Conservation (phyloP, 2,113 vertebrate genomes). For the Dascyllus trimaculatus region DNA sequence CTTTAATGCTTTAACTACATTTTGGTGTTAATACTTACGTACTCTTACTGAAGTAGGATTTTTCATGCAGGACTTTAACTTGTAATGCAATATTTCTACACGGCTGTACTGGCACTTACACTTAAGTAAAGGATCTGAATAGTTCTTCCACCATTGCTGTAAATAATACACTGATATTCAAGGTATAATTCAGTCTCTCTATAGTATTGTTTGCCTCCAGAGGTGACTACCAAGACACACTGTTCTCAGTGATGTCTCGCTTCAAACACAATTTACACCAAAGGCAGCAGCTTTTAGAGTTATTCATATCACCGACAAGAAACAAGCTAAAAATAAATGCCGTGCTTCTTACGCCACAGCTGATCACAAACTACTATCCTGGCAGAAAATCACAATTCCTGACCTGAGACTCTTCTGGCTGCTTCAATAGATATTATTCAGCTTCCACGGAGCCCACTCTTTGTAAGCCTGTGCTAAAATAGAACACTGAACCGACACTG, state of each 20-base stretch:
- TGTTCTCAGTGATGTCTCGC: constrained; percentile 14
- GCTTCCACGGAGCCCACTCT: constrained; percentile 1
- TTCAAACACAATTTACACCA: constrained; percentile 42
- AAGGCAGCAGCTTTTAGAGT: constrained; percentile 46
- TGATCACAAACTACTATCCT: constrained; percentile 54
- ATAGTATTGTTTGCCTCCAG: background rate
- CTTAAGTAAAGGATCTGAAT: too few species aligned
- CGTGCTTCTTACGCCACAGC: constrained; percentile 40
- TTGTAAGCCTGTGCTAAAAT: constrained; percentile 9
- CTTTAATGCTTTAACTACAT: too few species aligned
- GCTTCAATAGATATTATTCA: constrained; percentile 34
- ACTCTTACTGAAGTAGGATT: too few species aligned
- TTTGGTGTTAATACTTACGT: too few species aligned
- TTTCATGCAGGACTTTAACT: too few species aligned
- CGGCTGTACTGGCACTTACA: too few species aligned
- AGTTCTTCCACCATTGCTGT: background rate
- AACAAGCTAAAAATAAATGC: constrained; percentile 65
- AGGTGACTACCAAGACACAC: constrained; percentile 12
- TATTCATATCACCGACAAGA: constrained; percentile 61
- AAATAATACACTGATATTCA: background rate
- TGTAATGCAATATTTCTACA: too few species aligned
- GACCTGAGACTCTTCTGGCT: constrained; percentile 42
- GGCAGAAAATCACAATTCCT: constrained; percentile 28
- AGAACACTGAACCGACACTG: background rate
- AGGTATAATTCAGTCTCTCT: background rate